Evolutionary conservation across 2,113 vertebrate species (phyloP), one percentile per base, ranked within the genome.

Genomic region (Aplodontia rufa): DNA sequence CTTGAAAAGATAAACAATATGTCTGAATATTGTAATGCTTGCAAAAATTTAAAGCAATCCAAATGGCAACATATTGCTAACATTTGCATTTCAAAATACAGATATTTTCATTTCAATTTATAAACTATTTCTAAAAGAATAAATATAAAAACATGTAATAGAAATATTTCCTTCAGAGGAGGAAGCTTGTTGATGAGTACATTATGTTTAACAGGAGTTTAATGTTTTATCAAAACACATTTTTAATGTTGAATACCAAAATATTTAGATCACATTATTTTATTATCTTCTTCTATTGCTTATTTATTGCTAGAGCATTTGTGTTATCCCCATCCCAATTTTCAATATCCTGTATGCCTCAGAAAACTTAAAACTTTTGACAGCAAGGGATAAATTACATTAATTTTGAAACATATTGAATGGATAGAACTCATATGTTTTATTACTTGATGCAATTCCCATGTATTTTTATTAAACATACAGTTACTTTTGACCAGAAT

Each of bases 391-490:
- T 84, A 83, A 80, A 80, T 91, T 17, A 71, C 35, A 88, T 49
- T 95, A 89, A 72, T 93, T 93, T 68, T 82, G 32, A 94, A 87
- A 80, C 35, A 2, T 42, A 40, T 19, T 40, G 47, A 96, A 75
- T 93, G 51, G 83, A 55, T 79, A 72, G 78, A 82, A 83, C 40
- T 68, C n/a, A 69, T 32, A 26, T 3, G 30, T 92, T 94, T 92
- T 42, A 78, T 95, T 94, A 87, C 69, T 55, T 84, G 32, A 87
- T 96, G 40, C 26, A 86, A 93, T 88, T 88, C 51, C 49, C 12
- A 92, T 81, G 20, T 9, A 49, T 88, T 95, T 94, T 93, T 92
- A 85, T 92, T 93, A 93, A 95, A n/a, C 24, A 72, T 72, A 78
- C 13, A 71, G 51, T 91, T 93, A 91, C 89, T 96, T 95, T 92